These are phyloP conservation scores for Lepus timidus DNA, from an alignment of 2,113 vertebrate species.

Conservation along the genomic window DNA sequence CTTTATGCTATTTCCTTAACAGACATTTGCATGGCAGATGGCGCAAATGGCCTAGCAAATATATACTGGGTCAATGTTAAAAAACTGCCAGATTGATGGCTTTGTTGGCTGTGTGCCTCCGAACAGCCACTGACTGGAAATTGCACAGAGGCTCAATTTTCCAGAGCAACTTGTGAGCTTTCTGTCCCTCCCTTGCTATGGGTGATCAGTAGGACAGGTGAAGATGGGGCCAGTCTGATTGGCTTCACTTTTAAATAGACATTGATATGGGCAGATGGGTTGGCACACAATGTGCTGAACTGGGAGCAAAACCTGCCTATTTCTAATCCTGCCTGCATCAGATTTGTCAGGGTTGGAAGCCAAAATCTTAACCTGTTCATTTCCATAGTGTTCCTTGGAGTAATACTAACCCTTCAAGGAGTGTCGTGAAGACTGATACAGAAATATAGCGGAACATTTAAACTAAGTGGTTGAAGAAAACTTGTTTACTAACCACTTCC, in stretches of 20 bases:
- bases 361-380: constrained; percentile 75
- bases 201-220: constrained; percentile 75
- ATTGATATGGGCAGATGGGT: constrained; percentile 80
- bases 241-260: constrained; percentile 74
- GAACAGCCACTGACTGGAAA: constrained; percentile 77
- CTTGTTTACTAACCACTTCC: background rate
- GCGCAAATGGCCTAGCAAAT: constrained; percentile 88
- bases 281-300: constrained; percentile 70
- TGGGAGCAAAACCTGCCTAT: constrained; percentile 71
- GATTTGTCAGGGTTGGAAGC: constrained; percentile 58
- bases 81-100: constrained; percentile 86
- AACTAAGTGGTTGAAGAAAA: background rate
- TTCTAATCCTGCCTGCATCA: constrained; percentile 71
- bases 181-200: constrained; percentile 48
- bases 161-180: constrained; percentile 69
- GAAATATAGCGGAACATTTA: background rate
- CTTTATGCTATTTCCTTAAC: constrained; percentile 84
- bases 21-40: constrained; percentile 88
- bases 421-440: background rate
- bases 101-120: constrained; percentile 83
- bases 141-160: constrained; percentile 79
- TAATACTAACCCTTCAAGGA: background rate
- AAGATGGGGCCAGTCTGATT: constrained; percentile 51
- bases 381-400: constrained; percentile 47
- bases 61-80: constrained; percentile 87